These are phyloP conservation scores for Osmerus eperlanus DNA, from an alignment of 2,113 vertebrate species.

Conservation along the genomic window DNA sequence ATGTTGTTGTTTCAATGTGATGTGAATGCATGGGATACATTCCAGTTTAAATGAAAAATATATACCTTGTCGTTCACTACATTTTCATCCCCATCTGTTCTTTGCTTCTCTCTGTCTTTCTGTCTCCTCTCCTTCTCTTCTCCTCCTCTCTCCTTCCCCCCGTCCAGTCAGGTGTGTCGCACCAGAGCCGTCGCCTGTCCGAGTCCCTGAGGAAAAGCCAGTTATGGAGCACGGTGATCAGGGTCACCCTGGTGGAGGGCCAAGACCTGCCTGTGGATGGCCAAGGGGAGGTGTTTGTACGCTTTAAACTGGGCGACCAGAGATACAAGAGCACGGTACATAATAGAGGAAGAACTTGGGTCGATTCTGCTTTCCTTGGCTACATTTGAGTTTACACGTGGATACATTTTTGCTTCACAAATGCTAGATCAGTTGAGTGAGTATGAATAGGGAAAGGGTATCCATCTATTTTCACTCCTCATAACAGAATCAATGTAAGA, in stretches of 20 bases:
- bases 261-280: constrained; percentile 74
- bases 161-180: constrained; percentile 35
- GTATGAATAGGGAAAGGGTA: not conserved
- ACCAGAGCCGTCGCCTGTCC: constrained; percentile 45
- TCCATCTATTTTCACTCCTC: not conserved
- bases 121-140: too few species aligned
- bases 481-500: constrained; percentile 85
- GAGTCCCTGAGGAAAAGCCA: constrained; percentile 84
- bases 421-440: not conserved
- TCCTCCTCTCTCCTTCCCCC: not conserved
- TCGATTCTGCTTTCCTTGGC: too few species aligned
- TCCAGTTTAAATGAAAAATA: too few species aligned
- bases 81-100: not conserved
- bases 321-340: constrained; percentile 91
- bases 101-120: not conserved
- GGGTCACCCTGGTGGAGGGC: constrained; percentile 85
- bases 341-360: not conserved
- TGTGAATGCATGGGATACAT: not conserved
- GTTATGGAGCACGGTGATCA: constrained; percentile 84
- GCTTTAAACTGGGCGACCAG: constrained; percentile 88
- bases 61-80: too few species aligned
- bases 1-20: too few species aligned
- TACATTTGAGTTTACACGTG: too few species aligned
- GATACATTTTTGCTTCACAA: not conserved
- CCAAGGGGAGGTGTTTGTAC: constrained; percentile 79